Evolutionary conservation across 2,113 vertebrate species (phyloP).

Genomic region (Pao palembangensis): DNA sequence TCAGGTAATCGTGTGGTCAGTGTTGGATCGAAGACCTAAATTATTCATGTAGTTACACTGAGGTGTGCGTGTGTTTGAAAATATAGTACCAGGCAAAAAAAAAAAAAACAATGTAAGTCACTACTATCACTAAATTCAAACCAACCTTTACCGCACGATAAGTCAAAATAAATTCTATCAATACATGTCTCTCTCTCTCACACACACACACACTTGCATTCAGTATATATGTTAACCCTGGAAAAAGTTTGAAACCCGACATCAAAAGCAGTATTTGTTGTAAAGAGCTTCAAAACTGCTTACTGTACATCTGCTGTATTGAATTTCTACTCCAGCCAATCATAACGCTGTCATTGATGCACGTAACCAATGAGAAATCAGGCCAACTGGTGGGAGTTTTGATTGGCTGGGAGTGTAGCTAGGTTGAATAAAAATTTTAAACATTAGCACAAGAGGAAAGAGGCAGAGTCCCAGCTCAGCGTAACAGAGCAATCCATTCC

Average conservation of each 20-base stretch:
- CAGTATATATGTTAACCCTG: conserved; percentile 41
- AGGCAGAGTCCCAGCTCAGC: conserved; percentile 37
- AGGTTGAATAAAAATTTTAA: conserved; percentile 42
- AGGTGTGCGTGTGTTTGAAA: conserved; percentile 12
- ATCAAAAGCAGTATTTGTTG: conserved; percentile 63
- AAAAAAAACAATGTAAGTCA: background rate
- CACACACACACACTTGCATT: conserved; percentile 31
- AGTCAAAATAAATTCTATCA: background rate
- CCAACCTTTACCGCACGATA: background rate
- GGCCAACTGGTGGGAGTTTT: conserved; percentile 53
- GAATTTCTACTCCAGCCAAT: conserved; percentile 56
- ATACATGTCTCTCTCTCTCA: too few species aligned
- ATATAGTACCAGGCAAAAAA: background rate
- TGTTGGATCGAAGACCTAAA: conserved; percentile 56
- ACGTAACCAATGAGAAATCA: conserved; percentile 65
- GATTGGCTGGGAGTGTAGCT: conserved; percentile 61
- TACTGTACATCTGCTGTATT: conserved; percentile 51
- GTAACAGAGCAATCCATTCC: conserved; percentile 42
- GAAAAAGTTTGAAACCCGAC: conserved; percentile 39
- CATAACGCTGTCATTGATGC: conserved; percentile 54
- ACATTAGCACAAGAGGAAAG: conserved; percentile 48
- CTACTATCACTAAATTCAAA: too few species aligned
- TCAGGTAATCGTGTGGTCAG: conserved; percentile 43
- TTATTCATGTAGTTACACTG: conserved; percentile 61
- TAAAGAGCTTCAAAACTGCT: conserved; percentile 64